Percentiles rank a stretch among this genome's conserved stretches.
Evolutionary conservation across 2,113 vertebrate genomes (phyloP).

Genomic region (Delphinus delphis): DNA sequence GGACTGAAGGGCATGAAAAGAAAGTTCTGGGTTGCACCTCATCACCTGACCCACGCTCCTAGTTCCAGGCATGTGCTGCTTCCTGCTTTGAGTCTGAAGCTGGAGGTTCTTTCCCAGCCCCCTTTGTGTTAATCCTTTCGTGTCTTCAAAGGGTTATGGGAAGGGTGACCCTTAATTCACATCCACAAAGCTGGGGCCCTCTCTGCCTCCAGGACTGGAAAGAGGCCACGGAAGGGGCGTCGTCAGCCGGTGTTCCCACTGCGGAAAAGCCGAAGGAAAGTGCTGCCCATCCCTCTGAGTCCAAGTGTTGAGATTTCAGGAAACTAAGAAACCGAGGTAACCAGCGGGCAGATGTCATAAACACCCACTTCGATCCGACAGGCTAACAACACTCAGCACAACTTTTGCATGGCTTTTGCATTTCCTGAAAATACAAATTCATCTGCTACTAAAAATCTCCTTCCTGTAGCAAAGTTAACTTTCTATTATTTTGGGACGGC

Average conservation of each 20-base stretch:
- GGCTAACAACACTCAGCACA: background rate
- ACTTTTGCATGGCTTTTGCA: conserved; percentile 59
- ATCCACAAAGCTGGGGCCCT: background rate
- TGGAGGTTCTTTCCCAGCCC: background rate
- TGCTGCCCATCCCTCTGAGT: background rate
- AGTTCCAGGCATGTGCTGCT: background rate
- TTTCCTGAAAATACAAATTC: conserved; percentile 64
- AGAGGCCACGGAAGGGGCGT: too few species aligned
- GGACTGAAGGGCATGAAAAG: background rate
- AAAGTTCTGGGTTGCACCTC: background rate
- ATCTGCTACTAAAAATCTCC: conserved; percentile 53
- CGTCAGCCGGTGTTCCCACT: background rate
- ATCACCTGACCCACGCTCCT: too few species aligned
- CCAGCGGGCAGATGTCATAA: background rate
- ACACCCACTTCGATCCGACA: background rate
- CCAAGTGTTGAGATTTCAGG: background rate
- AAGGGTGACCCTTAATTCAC: background rate
- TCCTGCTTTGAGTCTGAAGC: background rate
- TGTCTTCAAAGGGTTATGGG: background rate
- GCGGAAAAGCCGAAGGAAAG: background rate
- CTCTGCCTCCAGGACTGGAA: background rate
- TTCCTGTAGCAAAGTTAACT: conserved; percentile 8
- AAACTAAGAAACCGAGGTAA: background rate
- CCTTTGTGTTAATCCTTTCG: background rate
- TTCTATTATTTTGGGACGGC: conserved; percentile 63